Evolutionary conservation across 2,797 vertebrate species (phyloP), one percentile per base, ranked within the genome.

Genomic region (Distichodus sexfasciatus): DNA sequence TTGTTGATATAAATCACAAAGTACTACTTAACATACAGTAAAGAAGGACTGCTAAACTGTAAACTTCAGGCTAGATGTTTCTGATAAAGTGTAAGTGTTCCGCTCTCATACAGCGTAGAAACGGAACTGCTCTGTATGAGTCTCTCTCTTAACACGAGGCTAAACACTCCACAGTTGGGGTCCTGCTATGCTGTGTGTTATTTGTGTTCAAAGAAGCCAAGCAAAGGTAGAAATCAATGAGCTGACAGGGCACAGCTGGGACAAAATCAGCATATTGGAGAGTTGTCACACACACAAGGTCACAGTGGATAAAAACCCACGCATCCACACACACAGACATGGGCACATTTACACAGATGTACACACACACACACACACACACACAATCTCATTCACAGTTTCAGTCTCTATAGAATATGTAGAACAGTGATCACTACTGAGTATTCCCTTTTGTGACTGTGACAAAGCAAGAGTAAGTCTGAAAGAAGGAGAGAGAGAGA

Each of bases 361-460:
- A 41, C 7, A 6, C 3, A n/a, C 3, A 48, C 10, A 36, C 51
- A 29, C 5, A 19, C 24, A n/a, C 21, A n/a, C 12, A 5, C 36
- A 41, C 33, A 51, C 12, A 10, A 38, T 59, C 36, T 72, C 10
- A 48, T 9, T 54, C 38, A 54, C 43, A 19, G 12, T 57, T 24
- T 51, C 23, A 38, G 7, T 72, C 63, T 66, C 54, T 31, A 17
- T 40, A 57, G 72, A 71, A 67, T 55, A 41, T 21, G 50, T 24
- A 54, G 46, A 75, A 61, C 50, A 69, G 69, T 77, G 61, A 79
- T 76, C 63, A 80, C 66, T 66, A 54, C 33, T 35, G 63, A 73
- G 66, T 59, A 69, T 76, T 78, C 71, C 78, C 76, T 50, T 7
- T 17, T 72, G 65, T 63, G 50, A 51, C 7, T 58, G 9, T 63